These are phyloP conservation scores for Palythoa heliodiscus DNA, from an alignment of 92 coral and sea anemone genomes.

Conservation along the genomic window DNA sequence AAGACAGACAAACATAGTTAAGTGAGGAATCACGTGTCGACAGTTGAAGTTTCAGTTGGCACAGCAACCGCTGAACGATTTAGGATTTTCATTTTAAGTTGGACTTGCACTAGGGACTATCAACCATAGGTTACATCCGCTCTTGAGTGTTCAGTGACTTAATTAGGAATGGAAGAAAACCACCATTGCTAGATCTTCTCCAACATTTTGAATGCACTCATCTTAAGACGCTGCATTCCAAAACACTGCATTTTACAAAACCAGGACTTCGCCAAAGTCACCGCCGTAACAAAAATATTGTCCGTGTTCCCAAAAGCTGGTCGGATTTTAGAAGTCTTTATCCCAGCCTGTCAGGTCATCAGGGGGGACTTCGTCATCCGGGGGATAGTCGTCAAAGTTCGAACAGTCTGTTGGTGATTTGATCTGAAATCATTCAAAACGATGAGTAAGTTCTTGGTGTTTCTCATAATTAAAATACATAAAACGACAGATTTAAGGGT, in stretches of 20 bases:
- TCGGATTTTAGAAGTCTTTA: constrained; percentile 77
- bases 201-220: constrained; percentile 16
- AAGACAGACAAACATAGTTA: neutral
- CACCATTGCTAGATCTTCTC: neutral
- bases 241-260: neutral
- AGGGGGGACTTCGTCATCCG: constrained; percentile 92
- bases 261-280: constrained; percentile 5
- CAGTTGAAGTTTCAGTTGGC: neutral
- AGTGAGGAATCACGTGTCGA: neutral
- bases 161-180: neutral
- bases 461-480: no score
- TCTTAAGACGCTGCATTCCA: constrained; percentile 18
- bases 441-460: no score
- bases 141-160: neutral
- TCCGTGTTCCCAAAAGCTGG: neutral
- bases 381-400: constrained; percentile 97
- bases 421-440: constrained; percentile 62
- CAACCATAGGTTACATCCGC: neutral
- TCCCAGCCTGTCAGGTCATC: constrained; percentile 97
- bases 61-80: neutral
- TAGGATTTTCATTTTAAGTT: neutral
- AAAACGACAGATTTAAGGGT: no score
- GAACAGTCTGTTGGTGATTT: constrained; percentile 95
- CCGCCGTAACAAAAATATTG: constrained; percentile 30
- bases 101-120: neutral